Percentiles rank a stretch among this genome's conserved stretches.
These are phyloP conservation scores for Sarcophilus harrisii DNA, from an alignment of 2,797 vertebrate species.

Conservation along the genomic window DNA sequence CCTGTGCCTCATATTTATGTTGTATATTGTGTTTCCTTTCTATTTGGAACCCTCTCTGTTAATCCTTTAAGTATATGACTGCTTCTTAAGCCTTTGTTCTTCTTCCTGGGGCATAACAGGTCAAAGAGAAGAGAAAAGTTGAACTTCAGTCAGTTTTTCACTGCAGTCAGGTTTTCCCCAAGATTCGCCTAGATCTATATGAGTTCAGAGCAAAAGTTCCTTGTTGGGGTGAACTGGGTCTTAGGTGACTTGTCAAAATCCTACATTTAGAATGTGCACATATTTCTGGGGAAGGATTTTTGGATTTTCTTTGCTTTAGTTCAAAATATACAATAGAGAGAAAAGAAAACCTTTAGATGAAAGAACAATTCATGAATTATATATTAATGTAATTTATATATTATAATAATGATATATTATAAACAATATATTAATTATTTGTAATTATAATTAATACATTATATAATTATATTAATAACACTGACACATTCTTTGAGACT, in stretches of 20 bases:
- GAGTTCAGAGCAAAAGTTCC: not conserved
- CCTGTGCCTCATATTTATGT: not conserved
- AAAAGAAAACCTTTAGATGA: not conserved
- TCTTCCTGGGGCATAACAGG: not conserved
- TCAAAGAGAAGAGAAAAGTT: not conserved
- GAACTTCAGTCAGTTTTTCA: not conserved
- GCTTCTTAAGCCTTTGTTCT: not conserved
- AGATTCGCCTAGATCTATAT: not conserved
- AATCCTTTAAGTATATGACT: not conserved
- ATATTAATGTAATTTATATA: too few relatives aligned
- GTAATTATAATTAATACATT: too few relatives aligned
- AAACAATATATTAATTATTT: too few relatives aligned
- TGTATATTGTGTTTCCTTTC: not conserved
- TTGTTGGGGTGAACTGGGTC: not conserved
- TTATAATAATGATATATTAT: too few relatives aligned
- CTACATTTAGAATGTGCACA: not conserved
- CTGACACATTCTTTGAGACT: not conserved
- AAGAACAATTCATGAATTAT: not conserved
- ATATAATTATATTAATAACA: not conserved
- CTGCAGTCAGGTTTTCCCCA: not conserved
- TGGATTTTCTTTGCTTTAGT: slow-evolving; percentile 11
- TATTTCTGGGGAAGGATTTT: not conserved
- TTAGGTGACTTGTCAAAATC: not conserved
- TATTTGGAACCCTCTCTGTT: not conserved
- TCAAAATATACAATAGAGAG: not conserved